phyloP scores from a whole-genome alignment of 2,113 vertebrate genomes.

The Grus americana region DNA sequence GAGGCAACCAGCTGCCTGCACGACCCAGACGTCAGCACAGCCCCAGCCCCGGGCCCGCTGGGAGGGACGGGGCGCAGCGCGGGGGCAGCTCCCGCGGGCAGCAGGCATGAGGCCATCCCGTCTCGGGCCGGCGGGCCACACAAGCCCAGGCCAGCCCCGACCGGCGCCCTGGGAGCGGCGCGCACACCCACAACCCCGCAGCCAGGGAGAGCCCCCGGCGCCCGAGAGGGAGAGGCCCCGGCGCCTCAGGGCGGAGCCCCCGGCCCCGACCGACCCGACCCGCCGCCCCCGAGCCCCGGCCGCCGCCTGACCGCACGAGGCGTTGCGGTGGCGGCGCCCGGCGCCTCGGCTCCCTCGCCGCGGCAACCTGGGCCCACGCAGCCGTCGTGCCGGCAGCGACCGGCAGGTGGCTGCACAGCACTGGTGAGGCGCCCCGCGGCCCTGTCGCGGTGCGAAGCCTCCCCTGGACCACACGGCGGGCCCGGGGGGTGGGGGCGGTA shows the following conservation, averaged over 20 bases:
- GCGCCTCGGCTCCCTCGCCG: background rate
- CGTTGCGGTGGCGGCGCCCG: background rate
- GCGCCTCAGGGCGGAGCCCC: background rate
- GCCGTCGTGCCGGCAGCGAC: background rate
- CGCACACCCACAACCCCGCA: background rate
- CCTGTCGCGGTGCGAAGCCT: background rate
- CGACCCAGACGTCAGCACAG: too few species aligned
- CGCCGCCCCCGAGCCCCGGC: background rate
- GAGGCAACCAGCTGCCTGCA: background rate
- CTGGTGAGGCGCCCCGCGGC: background rate
- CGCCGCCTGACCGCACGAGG: background rate
- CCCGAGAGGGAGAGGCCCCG: background rate
- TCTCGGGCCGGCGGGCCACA: background rate
- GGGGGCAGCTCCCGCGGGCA: background rate
- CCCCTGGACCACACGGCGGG: background rate
- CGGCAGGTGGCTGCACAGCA: conserved; percentile 16
- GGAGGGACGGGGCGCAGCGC: background rate
- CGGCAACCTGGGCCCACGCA: background rate
- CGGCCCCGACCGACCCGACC: too few species aligned
- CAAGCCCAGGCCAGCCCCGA: background rate
- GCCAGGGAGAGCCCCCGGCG: background rate
- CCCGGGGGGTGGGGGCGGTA: background rate
- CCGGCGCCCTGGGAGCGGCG: background rate
- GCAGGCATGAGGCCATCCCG: background rate
- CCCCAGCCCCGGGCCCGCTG: background rate